Evolutionary conservation across 2,113 vertebrate genomes (phyloP), one percentile per base, ranked within the genome.

Genomic region (Probosciger aterrimus): DNA sequence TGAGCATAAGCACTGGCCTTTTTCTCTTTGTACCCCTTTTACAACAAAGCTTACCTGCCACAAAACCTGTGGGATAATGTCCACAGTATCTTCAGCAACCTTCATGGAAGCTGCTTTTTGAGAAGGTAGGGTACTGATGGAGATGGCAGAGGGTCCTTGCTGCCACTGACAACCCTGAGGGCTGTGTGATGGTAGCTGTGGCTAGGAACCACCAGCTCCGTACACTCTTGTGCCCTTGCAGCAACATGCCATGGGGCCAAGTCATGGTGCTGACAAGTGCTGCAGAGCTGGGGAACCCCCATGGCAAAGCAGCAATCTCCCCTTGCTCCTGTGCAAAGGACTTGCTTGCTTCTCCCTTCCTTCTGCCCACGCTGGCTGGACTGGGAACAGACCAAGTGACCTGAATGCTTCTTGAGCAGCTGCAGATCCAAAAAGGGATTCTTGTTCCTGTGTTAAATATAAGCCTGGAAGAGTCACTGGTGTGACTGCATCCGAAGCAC

Each of bases 1-100:
- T 93, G 53, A 19, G 17, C 71, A 49, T 37, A 85, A 68, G 44
- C 55, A 65, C 37, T 11, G 8, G 3, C 49, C 4, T n/a, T 39
- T 30, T 50, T 73, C 92, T 33, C 69, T 88, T 94, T 88, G 2
- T 5, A 7, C 82, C 52, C 67, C 9, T 7, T 82, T 82, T 90
- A 57, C 69, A 95, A 76, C 94, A 94, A 81, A 86, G 49, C 52
- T 69, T 55, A 62, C 41, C 78, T 69, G 60, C 39, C 55, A 31
- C 27, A 63, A 65, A 87, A 85, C 74, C 74, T 9, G 27, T 46
- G 68, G 67, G 59, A 11, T 53, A 62, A 47, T 20, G 23, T 57
- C 71, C 68, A 63, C 3, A 4, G 27, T 35, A 37, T 24, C 49
- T 74, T 64, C 49, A 88, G 20, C 20, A 73, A 41, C 74, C 10